Percentiles rank a stretch among this genome's conserved stretches.
Evolutionary conservation across 1,140 invertebrate species (phyloP).

Genomic region (Cyclargus thomasi): DNA sequence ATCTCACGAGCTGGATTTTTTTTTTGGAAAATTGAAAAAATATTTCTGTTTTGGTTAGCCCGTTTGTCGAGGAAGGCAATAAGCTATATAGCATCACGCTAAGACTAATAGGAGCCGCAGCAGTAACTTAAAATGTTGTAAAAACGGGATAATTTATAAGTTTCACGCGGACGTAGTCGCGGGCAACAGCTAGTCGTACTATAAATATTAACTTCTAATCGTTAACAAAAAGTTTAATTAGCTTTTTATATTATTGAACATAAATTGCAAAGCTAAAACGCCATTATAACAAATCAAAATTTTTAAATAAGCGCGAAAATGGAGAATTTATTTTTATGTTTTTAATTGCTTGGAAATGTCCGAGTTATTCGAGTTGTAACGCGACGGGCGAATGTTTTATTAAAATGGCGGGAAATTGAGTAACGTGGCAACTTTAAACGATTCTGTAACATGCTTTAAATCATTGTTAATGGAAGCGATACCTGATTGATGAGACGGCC

Average conservation of each 20-base stretch:
- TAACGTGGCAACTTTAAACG: not conserved
- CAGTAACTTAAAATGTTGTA: too few species aligned
- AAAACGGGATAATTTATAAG: too few species aligned
- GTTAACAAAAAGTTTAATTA: not conserved
- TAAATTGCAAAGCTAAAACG: not conserved
- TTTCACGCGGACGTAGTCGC: too few species aligned
- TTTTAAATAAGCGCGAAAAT: not conserved
- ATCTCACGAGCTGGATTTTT: too few species aligned
- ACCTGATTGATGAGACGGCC: not conserved
- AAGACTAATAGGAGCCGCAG: too few species aligned
- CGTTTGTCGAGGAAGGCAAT: too few species aligned
- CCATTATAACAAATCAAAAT: not conserved
- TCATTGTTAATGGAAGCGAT: not conserved
- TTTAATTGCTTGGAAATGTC: not conserved
- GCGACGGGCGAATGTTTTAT: not conserved
- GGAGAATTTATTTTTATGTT: conserved; percentile 1
- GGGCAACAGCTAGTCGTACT: too few species aligned
- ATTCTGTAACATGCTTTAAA: not conserved
- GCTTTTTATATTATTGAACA: not conserved
- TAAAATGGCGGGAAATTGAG: conserved; percentile 2
- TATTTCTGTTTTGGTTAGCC: too few species aligned
- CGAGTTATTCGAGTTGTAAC: not conserved
- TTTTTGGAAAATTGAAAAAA: too few species aligned
- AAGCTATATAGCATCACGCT: too few species aligned
- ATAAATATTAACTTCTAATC: not conserved